Evolutionary conservation across 1,140 invertebrate genomes (phyloP), one percentile per base, ranked within the genome.

Genomic region (Acromyrmex charruanus): DNA sequence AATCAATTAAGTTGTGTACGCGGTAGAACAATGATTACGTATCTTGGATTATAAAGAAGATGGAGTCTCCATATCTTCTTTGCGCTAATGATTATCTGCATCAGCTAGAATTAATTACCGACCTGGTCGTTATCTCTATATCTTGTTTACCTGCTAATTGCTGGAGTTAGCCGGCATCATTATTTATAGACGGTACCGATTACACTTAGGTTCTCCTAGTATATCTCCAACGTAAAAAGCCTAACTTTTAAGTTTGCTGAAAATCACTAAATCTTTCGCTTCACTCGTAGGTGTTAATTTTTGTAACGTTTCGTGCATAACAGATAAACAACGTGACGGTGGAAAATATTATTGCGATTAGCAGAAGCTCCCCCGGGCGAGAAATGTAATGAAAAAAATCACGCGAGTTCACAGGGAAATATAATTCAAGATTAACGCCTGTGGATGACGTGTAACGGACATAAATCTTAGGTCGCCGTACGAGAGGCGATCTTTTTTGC

Each of bases 91-190:
- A 80, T 18, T 35, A 16, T 59, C 28, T 25, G 14, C 16, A 58
- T 61, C 55, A 53, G 18, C 7, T 39, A 31, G 68, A 74, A 82
- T 82, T 82, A 82, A 82, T 82, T 74, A 25, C 39, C 69, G 55
- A 59, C 31, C 5, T 49, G n/a, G 63, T 69, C 9, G 49, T 81
- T 69, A 81, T 71, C 63, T 61, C 21, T 31, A 59, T 39, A 61
- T 82, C 80, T 82, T 82, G 68, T 61, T 82, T 74, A 74, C 39
- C n/a, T 49, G 80, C 80, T 82, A 82, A 82, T 82, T 74, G 69
- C 68, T 7, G 18, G 25, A 77, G 68, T 74, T 86, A 51, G 69
- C 39, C 71, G 25, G 59, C 55, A 63, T 89, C 79, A 63, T 89
- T 81, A 90, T 80, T 87, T 88, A 85, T 84, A 65, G 66, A 66